A percentile compares a stretch with the other conserved stretches of the same genome.
phyloP scores from a whole-genome alignment of 2,113 vertebrate species.

The Cebus imitator region DNA sequence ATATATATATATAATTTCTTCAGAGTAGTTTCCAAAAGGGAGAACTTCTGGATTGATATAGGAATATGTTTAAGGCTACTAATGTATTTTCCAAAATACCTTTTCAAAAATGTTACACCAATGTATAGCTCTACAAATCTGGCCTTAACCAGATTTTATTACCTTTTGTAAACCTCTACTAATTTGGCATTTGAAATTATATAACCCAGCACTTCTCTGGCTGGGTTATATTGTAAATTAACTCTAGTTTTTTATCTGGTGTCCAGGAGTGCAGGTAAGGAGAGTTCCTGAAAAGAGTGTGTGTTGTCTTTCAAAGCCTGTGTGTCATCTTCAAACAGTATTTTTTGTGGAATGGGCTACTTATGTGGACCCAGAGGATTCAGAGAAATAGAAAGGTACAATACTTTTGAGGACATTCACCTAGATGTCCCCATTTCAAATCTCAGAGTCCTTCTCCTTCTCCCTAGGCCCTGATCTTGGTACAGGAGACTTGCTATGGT shows the following conservation, averaged over 20 bases:
- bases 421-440: neutral
- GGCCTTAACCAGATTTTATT: neutral
- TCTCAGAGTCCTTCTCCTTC: neutral
- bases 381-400: neutral
- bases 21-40: neutral
- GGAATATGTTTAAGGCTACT: neutral
- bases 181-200: neutral
- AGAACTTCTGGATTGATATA: neutral
- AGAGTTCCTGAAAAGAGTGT: neutral
- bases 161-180: neutral
- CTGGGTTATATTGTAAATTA: neutral
- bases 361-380: neutral
- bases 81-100: neutral
- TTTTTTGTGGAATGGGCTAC: neutral
- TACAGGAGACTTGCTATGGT: neutral
- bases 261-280: neutral
- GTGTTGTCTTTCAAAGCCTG: neutral
- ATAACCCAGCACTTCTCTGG: neutral
- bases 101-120: conserved; percentile 25
- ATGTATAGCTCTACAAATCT: neutral
- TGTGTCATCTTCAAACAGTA: neutral
- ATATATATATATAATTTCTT: neutral
- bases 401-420: neutral
- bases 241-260: neutral
- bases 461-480: neutral